Evolutionary conservation across 2,888 invertebrate genomes (phyloP), one percentile per base, ranked within the genome.

Genomic region (Eustalomyia histrio): DNA sequence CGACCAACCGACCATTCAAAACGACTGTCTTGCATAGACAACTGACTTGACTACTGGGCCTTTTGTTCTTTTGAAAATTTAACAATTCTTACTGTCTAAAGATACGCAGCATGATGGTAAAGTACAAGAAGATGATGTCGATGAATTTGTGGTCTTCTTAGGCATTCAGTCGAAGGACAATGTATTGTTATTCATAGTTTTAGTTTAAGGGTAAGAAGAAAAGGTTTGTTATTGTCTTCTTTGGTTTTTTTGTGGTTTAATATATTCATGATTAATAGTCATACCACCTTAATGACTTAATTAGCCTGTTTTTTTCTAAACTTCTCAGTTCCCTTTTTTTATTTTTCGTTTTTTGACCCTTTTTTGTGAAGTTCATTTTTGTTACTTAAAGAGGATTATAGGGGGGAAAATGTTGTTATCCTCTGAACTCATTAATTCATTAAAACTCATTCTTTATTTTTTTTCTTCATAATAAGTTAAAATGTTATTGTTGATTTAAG

Each of bases 271-370:
- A 81, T 81, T 81, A 81, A 78, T 81, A 71, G 65, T 74, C 57
- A 18, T 75, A 81, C 78, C 81, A 78, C 81, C 81, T 75, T 63
- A 81, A 81, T 75, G 78, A 75, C 81, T 81, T 81, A 81, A 81
- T 81, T 81, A 81, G 81, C 57, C 58, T 14, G 71, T 4, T 71
- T 67, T 69, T 76, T 63, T 47, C 50, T 35, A 1, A 35, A 12
- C 14, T 16, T 33, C 55, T 21, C 17, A 14, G 35, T 69, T 69
- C 76, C 80, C 76, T 74, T 74, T 78, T 76, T 67, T 58, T 50
- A 17, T 12, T 29, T 33, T 17, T 35, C 0, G 4, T 1, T 29
- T 55, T 16, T 55, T 67, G 53, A 55, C 65, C 78, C 61, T 72
- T 72, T 78, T 71, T 35, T 47, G 3, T 6, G 12, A 47, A 47